Conservation (phyloP, 2,888 invertebrate species). For the Dynastes hyllus region DNA sequence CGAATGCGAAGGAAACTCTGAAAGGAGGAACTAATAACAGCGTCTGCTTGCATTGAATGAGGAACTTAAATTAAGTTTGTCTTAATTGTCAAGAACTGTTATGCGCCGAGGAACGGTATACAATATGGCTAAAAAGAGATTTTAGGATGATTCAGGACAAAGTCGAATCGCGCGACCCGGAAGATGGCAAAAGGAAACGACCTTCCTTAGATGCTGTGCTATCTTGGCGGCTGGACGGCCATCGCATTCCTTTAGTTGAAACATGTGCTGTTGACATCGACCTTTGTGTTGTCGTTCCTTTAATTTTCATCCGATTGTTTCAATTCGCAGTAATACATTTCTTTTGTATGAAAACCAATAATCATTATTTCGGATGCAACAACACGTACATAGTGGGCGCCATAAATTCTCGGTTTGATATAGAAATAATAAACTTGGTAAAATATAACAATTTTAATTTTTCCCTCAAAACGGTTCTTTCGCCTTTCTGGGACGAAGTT, state of each 20-base stretch:
- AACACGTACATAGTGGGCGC: too few relatives aligned
- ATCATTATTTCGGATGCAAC: too few relatives aligned
- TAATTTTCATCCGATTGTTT: not conserved
- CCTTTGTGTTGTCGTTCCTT: not conserved
- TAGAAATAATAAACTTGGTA: too few relatives aligned
- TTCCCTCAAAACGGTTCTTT: too few relatives aligned
- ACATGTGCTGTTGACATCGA: too few relatives aligned
- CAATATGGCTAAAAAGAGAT: not conserved
- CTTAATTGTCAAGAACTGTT: not conserved
- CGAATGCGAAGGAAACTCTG: not conserved
- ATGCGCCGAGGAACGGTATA: not conserved
- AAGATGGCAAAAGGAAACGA: not conserved
- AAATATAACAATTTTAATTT: too few relatives aligned
- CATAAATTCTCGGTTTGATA: too few relatives aligned
- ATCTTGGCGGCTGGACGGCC: not conserved
- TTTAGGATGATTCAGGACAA: not conserved
- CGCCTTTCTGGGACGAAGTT: too few relatives aligned
- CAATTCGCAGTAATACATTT: too few relatives aligned
- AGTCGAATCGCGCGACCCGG: constrained; percentile 1
- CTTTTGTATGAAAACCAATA: too few relatives aligned
- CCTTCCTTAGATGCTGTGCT: constrained; percentile 10
- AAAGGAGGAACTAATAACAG: not conserved
- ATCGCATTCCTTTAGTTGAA: too few relatives aligned
- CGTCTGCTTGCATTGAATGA: not conserved
- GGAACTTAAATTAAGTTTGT: not conserved